Percentiles rank a stretch among this genome's conserved stretches.
phyloP scores from a whole-genome alignment of 2,888 invertebrate species.

The Dastarcus helophoroides region DNA sequence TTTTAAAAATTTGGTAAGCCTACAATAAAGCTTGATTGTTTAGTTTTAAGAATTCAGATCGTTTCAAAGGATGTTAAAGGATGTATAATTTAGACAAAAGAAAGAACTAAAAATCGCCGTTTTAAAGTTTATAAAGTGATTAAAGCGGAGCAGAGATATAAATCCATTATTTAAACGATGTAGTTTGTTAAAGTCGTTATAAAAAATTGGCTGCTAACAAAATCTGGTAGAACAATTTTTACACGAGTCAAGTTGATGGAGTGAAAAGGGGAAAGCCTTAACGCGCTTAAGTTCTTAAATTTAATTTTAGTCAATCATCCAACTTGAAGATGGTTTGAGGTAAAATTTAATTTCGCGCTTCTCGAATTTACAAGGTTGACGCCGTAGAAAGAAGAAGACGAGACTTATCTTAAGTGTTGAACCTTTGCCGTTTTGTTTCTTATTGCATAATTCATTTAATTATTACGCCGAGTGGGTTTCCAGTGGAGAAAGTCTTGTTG shows the following conservation, averaged over 20 bases:
- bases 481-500: conserved; percentile 22
- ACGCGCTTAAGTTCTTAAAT: conserved; percentile 38
- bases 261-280: conserved; percentile 36
- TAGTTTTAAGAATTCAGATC: too few relatives aligned
- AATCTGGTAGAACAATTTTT: conserved; percentile 31
- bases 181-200: too few relatives aligned
- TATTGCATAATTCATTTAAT: conserved; percentile 34
- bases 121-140: too few relatives aligned
- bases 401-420: conserved; percentile 16
- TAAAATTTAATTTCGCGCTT: conserved; percentile 36
- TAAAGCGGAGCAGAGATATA: too few relatives aligned
- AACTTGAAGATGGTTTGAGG: conserved; percentile 35
- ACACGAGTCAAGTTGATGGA: conserved; percentile 33
- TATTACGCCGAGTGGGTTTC: conserved; percentile 25
- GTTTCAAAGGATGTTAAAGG: too few relatives aligned
- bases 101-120: too few relatives aligned
- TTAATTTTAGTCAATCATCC: conserved; percentile 40
- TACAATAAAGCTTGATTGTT: too few relatives aligned
- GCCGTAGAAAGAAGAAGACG: too few relatives aligned
- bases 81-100: too few relatives aligned
- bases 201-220: conserved; percentile 27
- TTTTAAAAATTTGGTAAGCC: too few relatives aligned
- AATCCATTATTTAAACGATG: too few relatives aligned
- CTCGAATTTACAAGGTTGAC: conserved; percentile 30
- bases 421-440: conserved; percentile 27